These are phyloP conservation scores for Otolemur garnettii DNA, from an alignment of 2,113 vertebrate genomes.

Conservation along the genomic window DNA sequence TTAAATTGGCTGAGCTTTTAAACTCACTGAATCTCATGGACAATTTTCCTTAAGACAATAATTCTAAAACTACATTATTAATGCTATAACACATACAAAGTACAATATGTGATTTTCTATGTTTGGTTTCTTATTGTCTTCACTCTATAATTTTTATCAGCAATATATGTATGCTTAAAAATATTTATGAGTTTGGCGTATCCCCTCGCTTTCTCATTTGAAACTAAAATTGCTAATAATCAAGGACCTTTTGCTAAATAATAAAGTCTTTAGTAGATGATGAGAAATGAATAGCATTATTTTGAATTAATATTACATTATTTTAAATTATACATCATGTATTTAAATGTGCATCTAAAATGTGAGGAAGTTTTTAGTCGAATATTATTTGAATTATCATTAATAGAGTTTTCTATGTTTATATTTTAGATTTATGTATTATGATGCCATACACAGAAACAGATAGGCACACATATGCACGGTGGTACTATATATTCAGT, in stretches of 20 bases:
- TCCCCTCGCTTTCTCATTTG: background rate
- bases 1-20: background rate
- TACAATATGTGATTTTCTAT: background rate
- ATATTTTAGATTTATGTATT: background rate
- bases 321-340: background rate
- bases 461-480: fast-evolving
- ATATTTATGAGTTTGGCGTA: background rate
- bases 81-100: background rate
- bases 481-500: background rate
- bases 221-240: background rate
- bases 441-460: background rate
- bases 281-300: background rate
- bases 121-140: background rate
- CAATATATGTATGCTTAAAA: background rate
- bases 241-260: background rate
- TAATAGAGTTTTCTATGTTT: background rate
- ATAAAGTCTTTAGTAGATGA: background rate
- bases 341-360: background rate
- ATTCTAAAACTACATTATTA: background rate
- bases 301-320: background rate
- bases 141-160: background rate
- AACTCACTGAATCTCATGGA: background rate
- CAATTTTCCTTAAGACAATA: background rate
- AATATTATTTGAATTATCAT: background rate
- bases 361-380: background rate